Base-by-base conservation (phyloP, 2,113 vertebrate species). In the Actenoides lindsayi region DNA sequence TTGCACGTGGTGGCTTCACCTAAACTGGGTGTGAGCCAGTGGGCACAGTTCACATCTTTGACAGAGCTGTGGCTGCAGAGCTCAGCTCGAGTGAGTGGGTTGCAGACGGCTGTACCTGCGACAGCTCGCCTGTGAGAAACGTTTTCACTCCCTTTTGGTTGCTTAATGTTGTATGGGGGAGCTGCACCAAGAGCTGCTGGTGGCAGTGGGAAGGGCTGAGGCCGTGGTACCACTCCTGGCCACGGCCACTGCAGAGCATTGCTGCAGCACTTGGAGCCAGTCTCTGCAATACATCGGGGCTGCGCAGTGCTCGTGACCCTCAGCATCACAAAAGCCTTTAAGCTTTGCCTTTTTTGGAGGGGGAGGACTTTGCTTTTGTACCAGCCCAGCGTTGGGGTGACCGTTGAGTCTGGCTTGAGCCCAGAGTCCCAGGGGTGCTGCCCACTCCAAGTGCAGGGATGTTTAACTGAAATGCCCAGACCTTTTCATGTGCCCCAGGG, bases 1-100 rank as follows among this genome's bases (percentile, higher is more conserved):
- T 4, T 20, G 18, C 2, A 6, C 5, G 0, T 62, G 0, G 0
- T 56, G 75, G 65, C 20, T 87, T 64, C 69, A 4, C 48, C 39
- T 37, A 33, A 59, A 28, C n/a, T 14, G 54, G 15, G n/a, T 42
- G n/a, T 25, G 64, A 83, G 64, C 54, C 8, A 4, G 6, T n/a
- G 59, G 81, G 53, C 57, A 46, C 2, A 7, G 54, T 12, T 56
- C 3, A 0, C 3, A 4, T 46, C 28, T 30, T 69, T 27, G 81
- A 30, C 69, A 54, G 89, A 51, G 37, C 71, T 24, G 39, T 24
- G 57, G 46, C 53, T 23, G 3, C 11, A 17, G 77, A 16, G 41
- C 62, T 64, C 25, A 10, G 33, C 18, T 33, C 39, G 60, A 37
- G 60, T 16, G 41, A 73, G 13, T 1, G 1, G 10, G n/a, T 73